Evolutionary conservation across 2,888 invertebrate species (phyloP).

Genomic region (Protodeltote pygarga): DNA sequence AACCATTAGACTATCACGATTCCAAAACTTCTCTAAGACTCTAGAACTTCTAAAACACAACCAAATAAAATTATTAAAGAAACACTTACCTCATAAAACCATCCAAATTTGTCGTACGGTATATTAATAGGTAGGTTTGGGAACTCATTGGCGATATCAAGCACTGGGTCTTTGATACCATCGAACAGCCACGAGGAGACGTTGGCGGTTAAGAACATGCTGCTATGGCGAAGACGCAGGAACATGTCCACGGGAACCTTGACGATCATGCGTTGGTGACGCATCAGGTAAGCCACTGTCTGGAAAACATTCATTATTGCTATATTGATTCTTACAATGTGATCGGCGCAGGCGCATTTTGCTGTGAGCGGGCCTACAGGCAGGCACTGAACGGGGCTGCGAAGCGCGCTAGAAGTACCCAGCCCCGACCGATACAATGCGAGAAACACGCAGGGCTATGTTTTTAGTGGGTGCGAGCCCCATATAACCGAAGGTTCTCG

Average conservation of each 20-base stretch:
- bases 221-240: constrained; percentile 83
- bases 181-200: constrained; percentile 91
- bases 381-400: too few species aligned
- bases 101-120: constrained; percentile 93
- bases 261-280: constrained; percentile 70
- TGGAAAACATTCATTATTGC: constrained; percentile 58
- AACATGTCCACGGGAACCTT: constrained; percentile 83
- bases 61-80: not conserved
- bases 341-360: too few species aligned
- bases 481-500: too few species aligned
- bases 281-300: constrained; percentile 89
- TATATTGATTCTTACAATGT: not conserved
- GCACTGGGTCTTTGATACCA: constrained; percentile 92
- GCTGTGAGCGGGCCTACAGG: too few species aligned
- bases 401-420: too few species aligned
- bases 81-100: constrained; percentile 91
- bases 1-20: too few species aligned
- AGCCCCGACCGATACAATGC: too few species aligned
- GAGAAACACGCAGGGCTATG: too few species aligned
- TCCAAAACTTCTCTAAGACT: too few species aligned
- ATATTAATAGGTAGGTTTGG: constrained; percentile 85
- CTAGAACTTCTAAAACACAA: too few species aligned
- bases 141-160: constrained; percentile 85
- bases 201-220: constrained; percentile 87
- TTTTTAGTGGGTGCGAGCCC: too few species aligned